Conservation (phyloP, 2,797 vertebrate genomes). For the Botia almorhae region DNA sequence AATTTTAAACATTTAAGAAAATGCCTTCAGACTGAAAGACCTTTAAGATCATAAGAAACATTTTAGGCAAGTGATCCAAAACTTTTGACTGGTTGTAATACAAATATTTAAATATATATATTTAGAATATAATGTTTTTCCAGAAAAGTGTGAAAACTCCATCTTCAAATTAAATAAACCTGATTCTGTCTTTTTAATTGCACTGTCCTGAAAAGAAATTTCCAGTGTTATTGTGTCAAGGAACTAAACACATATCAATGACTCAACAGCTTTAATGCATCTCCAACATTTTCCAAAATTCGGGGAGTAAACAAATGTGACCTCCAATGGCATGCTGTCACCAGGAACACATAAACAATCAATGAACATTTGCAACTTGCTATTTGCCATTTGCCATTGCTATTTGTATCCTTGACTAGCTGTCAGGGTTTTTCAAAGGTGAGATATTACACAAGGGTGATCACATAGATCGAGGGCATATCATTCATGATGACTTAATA, state of each 20-base stretch:
- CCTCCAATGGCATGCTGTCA: constrained; percentile 78
- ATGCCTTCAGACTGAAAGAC: no score
- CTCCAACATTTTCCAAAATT: constrained; percentile 82
- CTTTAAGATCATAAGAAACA: no score
- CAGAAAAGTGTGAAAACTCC: no score
- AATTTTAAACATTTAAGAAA: no score
- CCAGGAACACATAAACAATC: constrained; percentile 86
- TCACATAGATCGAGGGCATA: constrained; percentile 51
- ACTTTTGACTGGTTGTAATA: no score
- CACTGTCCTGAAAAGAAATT: background rate
- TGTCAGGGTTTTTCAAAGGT: constrained; percentile 76
- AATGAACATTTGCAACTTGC: constrained; percentile 86
- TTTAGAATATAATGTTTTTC: no score
- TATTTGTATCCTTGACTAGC: constrained; percentile 81
- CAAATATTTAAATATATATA: no score
- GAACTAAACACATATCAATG: constrained; percentile 46
- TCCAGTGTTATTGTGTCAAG: constrained; percentile 11
- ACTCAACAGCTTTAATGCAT: constrained; percentile 74
- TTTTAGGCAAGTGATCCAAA: no score
- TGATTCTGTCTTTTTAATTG: background rate
- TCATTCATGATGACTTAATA: no score
- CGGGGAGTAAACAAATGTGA: constrained; percentile 83
- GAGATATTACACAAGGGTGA: constrained; percentile 78
- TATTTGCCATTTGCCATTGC: constrained; percentile 77
- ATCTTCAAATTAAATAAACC: background rate